Evolutionary conservation across 2,113 vertebrate species (phyloP), one percentile per base, ranked within the genome.

Genomic region (Felis catus): DNA sequence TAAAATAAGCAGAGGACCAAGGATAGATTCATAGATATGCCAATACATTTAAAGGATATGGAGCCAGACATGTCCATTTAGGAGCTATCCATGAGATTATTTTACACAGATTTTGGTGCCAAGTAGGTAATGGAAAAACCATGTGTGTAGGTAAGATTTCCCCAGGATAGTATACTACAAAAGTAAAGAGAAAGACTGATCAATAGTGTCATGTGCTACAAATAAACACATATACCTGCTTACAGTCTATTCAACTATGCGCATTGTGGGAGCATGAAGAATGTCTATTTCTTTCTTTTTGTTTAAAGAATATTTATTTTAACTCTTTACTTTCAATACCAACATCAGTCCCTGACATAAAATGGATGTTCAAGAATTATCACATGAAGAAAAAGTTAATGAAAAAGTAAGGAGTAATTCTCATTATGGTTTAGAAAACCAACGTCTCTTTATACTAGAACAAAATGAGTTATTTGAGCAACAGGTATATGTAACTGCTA

Each of bases 111-210:
- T 91, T 93, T 88, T 83, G 27, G 13, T 87, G 48, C 21, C 88
- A 84, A 85, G 68, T 23, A 65, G 7, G 31, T 73, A 86, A 93
- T 41, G 15, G n/a, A 92, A 95, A 93, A 93, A 95, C 23, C 23
- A 93, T 7, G 12, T 45, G 84, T n/a, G 18, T 53, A 18, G 39
- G 55, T 68, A 70, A 68, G 12, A 93, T 70, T 88, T 93, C 68
- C 36, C 74, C 61, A 79, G 13, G 23, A 87, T 0, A 92, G n/a
- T 51, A 94, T 39, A 15, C 16, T 82, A 87, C 3, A 31, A 65
- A 92, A 94, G 23, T 80, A 80, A 73, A 83, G 61, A 93, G 48
- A 83, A 25, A 80, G 29, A 71, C 48, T 93, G 36, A 68, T 14
- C 7, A 65, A 92, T 21, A 81, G 21, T 80, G 70, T 33, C 65